A percentile compares a stretch with the other conserved stretches of the same genome.
These are phyloP conservation scores for Elysia chlorotica DNA, from an alignment of 1,140 invertebrate genomes.

Conservation along the genomic window DNA sequence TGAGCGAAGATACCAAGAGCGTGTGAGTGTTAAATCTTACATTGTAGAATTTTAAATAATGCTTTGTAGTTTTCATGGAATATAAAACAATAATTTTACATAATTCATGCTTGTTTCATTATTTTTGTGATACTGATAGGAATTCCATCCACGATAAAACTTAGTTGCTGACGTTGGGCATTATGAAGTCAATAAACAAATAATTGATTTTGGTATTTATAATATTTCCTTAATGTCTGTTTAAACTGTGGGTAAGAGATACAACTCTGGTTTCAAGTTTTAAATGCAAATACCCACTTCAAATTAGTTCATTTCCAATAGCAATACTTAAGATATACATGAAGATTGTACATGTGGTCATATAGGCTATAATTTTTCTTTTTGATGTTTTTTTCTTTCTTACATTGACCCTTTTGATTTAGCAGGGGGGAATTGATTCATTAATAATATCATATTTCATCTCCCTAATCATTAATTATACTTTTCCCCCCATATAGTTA, in stretches of 20 bases:
- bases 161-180: not conserved
- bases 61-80: too few relatives aligned
- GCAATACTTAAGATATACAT: not conserved
- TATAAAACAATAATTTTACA: not conserved
- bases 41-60: not conserved
- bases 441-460: not conserved
- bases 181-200: not conserved
- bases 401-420: not conserved
- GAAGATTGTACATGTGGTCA: not conserved
- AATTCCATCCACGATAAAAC: not conserved
- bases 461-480: not conserved
- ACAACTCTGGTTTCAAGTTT: too few relatives aligned
- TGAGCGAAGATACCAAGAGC: constrained; percentile 60
- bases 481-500: not conserved
- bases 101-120: not conserved
- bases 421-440: not conserved
- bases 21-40: constrained; percentile 35
- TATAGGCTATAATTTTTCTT: not conserved
- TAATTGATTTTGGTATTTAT: not conserved
- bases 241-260: too few relatives aligned
- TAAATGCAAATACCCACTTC: too few relatives aligned
- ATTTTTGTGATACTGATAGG: not conserved
- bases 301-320: too few relatives aligned
- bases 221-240: not conserved
- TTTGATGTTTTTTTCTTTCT: not conserved